Percentiles rank a stretch among this genome's conserved stretches.
Evolutionary conservation across 2,797 vertebrate species (phyloP).

Genomic region (Sus cebifrons): DNA sequence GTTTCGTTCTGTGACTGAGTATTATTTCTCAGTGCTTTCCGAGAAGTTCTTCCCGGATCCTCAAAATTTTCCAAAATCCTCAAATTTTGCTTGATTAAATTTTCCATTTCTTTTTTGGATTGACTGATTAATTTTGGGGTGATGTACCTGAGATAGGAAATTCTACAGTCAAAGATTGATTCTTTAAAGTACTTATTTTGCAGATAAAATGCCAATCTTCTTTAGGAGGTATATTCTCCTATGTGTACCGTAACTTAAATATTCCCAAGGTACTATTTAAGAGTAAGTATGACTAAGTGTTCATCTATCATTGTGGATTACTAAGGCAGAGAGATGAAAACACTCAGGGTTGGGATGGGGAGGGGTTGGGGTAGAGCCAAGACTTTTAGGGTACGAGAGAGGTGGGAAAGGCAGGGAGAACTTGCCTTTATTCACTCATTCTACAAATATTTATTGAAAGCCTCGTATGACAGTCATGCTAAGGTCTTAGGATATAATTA

Average conservation of each 20-base stretch:
- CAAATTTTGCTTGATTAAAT: too few species aligned
- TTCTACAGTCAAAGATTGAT: not conserved
- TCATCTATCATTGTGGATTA: not conserved
- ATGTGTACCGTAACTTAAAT: conserved; percentile 33
- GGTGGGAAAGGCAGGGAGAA: not conserved
- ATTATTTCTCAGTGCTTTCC: too few species aligned
- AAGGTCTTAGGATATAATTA: not conserved
- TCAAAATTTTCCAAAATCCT: too few species aligned
- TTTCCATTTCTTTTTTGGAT: too few species aligned
- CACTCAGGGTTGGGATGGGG: accelerated
- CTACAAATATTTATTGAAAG: conserved; percentile 44
- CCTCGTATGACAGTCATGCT: not conserved
- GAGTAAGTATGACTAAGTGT: not conserved
- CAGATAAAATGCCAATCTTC: conserved; percentile 30
- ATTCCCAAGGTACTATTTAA: not conserved
- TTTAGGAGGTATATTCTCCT: not conserved
- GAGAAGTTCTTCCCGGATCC: too few species aligned
- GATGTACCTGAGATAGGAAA: not conserved
- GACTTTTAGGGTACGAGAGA: not conserved
- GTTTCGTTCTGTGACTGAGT: too few species aligned
- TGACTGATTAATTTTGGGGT: too few species aligned
- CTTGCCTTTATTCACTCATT: conserved; percentile 10
- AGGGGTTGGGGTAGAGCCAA: not conserved
- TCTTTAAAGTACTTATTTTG: not conserved
- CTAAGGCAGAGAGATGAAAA: not conserved